These are phyloP conservation scores for Hydraecia micacea DNA, from an alignment of 2,888 invertebrate species.

Conservation along the genomic window DNA sequence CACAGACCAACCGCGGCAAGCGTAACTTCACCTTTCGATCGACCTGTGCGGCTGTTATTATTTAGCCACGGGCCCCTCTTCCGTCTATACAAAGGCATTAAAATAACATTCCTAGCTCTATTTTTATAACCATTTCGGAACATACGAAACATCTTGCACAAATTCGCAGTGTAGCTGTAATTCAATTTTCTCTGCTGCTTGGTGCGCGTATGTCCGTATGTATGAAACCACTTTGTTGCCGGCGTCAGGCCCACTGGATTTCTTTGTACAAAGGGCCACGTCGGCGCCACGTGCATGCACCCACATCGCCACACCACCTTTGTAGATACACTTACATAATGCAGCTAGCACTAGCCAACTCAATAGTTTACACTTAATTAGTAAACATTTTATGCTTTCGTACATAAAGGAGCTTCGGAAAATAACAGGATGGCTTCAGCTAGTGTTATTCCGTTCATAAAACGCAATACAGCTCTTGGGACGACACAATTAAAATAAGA, in stretches of 20 bases:
- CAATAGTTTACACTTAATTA: slow-evolving; percentile 65
- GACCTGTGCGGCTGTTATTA: too few species aligned
- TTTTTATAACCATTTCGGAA: neutral
- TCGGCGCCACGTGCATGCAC: slow-evolving; percentile 73
- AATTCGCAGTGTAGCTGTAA: slow-evolving; percentile 48
- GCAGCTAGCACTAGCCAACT: slow-evolving; percentile 57
- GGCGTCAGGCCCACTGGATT: slow-evolving; percentile 75
- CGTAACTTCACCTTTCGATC: too few species aligned
- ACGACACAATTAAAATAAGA: slow-evolving; percentile 87
- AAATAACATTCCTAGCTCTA: neutral
- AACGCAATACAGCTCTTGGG: slow-evolving; percentile 81
- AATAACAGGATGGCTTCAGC: slow-evolving; percentile 77
- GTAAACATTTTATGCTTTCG: slow-evolving; percentile 57
- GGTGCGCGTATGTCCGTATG: slow-evolving; percentile 56
- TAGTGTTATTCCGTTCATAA: slow-evolving; percentile 79
- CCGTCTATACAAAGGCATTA: neutral
- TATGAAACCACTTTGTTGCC: slow-evolving; percentile 81
- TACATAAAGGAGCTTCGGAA: slow-evolving; percentile 58
- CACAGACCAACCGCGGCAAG: too few species aligned
- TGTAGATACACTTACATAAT: slow-evolving; percentile 71
- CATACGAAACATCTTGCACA: slow-evolving; percentile 31
- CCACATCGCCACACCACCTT: slow-evolving; percentile 70
- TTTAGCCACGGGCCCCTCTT: too few species aligned
- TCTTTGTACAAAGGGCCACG: slow-evolving; percentile 83
- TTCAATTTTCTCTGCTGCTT: slow-evolving; percentile 62